Percentiles rank a stretch among this genome's conserved stretches.
Evolutionary conservation across 2,797 vertebrate species (phyloP).

Genomic region (Pangasius djambal): DNA sequence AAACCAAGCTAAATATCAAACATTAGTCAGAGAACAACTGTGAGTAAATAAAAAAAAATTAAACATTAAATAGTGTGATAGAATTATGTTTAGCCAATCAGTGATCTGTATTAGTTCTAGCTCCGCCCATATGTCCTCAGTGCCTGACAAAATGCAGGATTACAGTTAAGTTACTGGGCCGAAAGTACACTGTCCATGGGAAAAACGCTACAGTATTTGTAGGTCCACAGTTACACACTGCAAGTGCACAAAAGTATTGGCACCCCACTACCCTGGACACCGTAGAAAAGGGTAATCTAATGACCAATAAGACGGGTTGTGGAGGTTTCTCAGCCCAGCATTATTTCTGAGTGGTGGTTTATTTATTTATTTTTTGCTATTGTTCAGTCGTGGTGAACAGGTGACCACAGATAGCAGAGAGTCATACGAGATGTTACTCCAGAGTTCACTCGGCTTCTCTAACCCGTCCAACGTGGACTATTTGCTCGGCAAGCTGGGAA

Average conservation of each 20-base stretch:
- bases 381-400: conserved; percentile 80
- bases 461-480: conserved; percentile 94
- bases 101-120: not conserved
- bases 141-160: not conserved
- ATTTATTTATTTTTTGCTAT: not conserved
- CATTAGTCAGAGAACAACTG: not conserved
- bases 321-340: not conserved
- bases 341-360: not conserved
- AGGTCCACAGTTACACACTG: not conserved
- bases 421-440: conserved; percentile 86
- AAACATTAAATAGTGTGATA: not conserved
- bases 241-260: not conserved
- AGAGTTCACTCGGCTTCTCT: conserved; percentile 86
- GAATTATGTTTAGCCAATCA: not conserved
- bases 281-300: not conserved
- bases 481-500: conserved; percentile 86
- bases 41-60: not conserved
- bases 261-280: not conserved
- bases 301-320: not conserved
- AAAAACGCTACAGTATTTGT: not conserved
- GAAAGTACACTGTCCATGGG: not conserved
- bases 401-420: conserved; percentile 78
- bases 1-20: not conserved
- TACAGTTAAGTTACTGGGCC: not conserved
- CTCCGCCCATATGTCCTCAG: not conserved